Conservation (phyloP, 2,797 vertebrate genomes). For the Protosalanx chinensis region DNA sequence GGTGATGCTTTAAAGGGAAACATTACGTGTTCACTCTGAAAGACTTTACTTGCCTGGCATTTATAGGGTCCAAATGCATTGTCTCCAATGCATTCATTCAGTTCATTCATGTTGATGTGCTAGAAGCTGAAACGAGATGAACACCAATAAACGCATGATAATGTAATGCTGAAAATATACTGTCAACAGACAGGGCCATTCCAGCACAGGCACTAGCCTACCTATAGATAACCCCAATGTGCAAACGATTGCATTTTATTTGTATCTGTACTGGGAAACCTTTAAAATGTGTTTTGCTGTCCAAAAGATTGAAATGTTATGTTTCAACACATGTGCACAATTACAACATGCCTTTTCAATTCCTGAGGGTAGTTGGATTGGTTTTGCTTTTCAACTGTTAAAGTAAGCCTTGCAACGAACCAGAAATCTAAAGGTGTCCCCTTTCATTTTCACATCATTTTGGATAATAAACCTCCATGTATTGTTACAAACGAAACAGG, state of each 20-base stretch:
- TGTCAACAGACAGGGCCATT: slow-evolving; percentile 1
- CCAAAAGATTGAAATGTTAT: neutral
- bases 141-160: neutral
- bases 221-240: neutral
- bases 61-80: neutral
- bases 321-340: too few species aligned
- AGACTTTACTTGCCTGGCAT: neutral
- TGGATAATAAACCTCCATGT: slow-evolving; percentile 17
- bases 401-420: neutral
- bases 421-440: neutral
- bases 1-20: neutral
- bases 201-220: neutral
- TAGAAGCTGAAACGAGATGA: neutral
- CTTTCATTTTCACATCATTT: slow-evolving; percentile 1
- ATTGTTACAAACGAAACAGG: neutral
- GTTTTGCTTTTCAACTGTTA: neutral
- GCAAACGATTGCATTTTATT: neutral
- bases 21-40: neutral
- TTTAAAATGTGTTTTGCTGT: neutral
- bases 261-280: neutral
- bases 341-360: neutral
- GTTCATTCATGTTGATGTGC: neutral
- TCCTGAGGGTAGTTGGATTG: neutral
- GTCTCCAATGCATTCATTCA: neutral
- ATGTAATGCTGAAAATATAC: neutral